Evolutionary conservation across 2,113 vertebrate genomes (phyloP), one percentile per base, ranked within the genome.

Genomic region (Cyprinodon variegatus): DNA sequence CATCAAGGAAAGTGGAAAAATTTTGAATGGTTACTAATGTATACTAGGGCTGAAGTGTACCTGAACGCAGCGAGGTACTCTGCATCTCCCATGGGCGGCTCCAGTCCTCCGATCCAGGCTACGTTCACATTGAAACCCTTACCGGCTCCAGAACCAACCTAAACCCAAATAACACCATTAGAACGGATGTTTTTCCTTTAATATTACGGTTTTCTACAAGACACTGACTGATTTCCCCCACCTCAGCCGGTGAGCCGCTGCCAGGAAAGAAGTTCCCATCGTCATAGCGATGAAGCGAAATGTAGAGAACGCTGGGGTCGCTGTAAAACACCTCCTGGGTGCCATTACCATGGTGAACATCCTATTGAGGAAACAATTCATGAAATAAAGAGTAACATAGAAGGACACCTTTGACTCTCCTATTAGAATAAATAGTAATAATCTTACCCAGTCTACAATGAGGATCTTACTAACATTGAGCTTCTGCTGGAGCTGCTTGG

Each of bases 41-140:
- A 61, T 61, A 10, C 22, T 11, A 8, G 17, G 8, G 20, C 3
- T 40, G 4, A 63, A 2, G 17, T 39, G 22, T 86, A 99, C 98
- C 97, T 96, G 94, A 99, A 99, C 11, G 98, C 97, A 0, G 97
- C 95, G 61, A 99, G 92, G 86, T 99, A 99, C 83, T 99, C 98
- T 0, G 96, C 95, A 61, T 99, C 97, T 37, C 97, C 97, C 96
- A 98, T 97, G 29, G 98, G 98, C 10, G 96, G 97, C 10, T 98
- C 96, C 6, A 99, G 94, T 8, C 97, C 97, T 37, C 97, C 97
- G 0, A 96, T 95, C 95, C 96, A 99, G 0, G 98, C 96, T 62
- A 99, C 81, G 0, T 99, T 99, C 72, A 99, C 95, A 0, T 96
- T 99, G 89, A 98, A 99, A 65, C 97, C 97, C 81, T 96, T 93